These are phyloP conservation scores for Furnarius figulus DNA, from an alignment of 2,113 vertebrate genomes.

Conservation along the genomic window DNA sequence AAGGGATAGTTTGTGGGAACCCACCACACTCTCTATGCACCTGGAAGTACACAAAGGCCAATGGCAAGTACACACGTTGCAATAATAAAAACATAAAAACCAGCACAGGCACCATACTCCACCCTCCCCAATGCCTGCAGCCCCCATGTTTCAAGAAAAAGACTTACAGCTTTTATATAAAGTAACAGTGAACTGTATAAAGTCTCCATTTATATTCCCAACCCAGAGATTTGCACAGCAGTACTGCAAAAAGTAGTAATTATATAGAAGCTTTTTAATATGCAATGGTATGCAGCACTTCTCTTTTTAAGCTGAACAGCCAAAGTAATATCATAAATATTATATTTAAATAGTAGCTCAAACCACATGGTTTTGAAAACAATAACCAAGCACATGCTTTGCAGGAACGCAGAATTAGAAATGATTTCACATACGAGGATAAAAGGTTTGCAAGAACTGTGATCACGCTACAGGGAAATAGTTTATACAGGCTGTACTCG, in stretches of 20 bases:
- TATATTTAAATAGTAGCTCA: conserved; percentile 48
- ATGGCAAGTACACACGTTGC: accelerated
- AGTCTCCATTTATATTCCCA: neutral
- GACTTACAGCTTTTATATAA: neutral
- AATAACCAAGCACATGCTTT: conserved; percentile 35
- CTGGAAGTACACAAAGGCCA: neutral
- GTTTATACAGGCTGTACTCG: neutral
- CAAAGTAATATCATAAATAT: conserved; percentile 42
- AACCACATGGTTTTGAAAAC: conserved; percentile 48
- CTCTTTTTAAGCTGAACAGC: conserved; percentile 8
- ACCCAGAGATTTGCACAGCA: conserved; percentile 38
- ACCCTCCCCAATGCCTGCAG: neutral
- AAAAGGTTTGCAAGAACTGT: conserved; percentile 21
- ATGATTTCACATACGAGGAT: neutral
- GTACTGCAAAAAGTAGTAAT: conserved; percentile 27
- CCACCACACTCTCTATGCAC: neutral
- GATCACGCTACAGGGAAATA: neutral
- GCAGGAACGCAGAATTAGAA: conserved; percentile 7
- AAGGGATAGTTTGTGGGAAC: neutral
- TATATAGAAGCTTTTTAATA: conserved; percentile 41
- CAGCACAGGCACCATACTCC: neutral
- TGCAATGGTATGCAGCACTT: conserved; percentile 5
- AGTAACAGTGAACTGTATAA: neutral
- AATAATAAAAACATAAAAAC: neutral
- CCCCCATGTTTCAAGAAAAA: neutral